phyloP scores from a whole-genome alignment of 2,797 vertebrate genomes.

The Megalops cyprinoides region DNA sequence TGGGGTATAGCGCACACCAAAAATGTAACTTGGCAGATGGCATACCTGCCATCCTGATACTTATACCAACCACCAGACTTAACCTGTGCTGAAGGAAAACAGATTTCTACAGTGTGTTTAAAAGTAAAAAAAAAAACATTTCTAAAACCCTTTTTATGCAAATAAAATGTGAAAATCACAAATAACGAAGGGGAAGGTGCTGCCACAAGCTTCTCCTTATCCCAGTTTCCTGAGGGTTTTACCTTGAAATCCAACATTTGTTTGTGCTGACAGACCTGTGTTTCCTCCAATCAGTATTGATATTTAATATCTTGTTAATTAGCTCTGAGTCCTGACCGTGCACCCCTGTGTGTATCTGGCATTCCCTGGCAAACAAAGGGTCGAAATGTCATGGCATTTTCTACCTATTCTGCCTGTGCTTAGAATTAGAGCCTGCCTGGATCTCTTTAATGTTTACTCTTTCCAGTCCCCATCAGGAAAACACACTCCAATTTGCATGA shows the following conservation, averaged over 20 bases:
- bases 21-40: no score
- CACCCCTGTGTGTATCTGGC: not conserved
- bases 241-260: not conserved
- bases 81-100: not conserved
- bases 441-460: not conserved
- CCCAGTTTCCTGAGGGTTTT: not conserved
- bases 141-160: not conserved
- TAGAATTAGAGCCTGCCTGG: not conserved
- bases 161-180: not conserved
- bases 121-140: not conserved
- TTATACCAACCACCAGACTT: not conserved
- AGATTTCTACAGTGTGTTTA: not conserved
- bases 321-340: not conserved
- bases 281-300: not conserved
- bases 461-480: not conserved
- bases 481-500: conserved; percentile 15
- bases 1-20: no score
- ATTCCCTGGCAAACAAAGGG: conserved; percentile 2
- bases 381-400: conserved; percentile 30
- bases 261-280: not conserved
- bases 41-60: not conserved
- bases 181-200: not conserved
- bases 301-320: conserved; percentile 6
- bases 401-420: not conserved
- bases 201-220: not conserved